Evolutionary conservation across 1,140 invertebrate genomes (phyloP).

Genomic region (Psilanteris sp.): DNA sequence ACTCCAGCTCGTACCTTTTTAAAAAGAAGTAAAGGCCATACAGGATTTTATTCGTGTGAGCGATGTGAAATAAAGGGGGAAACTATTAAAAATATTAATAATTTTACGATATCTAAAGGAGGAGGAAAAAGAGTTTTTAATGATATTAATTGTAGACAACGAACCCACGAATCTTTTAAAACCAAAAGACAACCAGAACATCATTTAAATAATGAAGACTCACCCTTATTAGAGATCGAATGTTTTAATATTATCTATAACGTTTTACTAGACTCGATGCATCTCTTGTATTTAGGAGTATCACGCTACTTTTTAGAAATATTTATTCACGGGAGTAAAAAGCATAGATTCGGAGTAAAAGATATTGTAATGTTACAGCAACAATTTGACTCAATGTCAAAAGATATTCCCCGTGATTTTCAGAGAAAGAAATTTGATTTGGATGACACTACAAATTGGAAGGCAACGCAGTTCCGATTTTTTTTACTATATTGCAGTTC

Average conservation of each 20-base stretch:
- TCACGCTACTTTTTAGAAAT: background rate
- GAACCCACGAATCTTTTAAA: conserved; percentile 37
- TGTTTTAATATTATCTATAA: conserved; percentile 6
- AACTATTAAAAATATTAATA: conserved; percentile 15
- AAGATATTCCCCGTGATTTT: background rate
- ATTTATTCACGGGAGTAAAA: background rate
- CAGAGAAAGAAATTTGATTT: background rate
- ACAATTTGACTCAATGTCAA: background rate
- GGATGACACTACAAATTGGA: background rate
- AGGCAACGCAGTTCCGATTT: conserved; percentile 13
- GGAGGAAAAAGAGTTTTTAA: no score
- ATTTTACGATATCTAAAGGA: no score
- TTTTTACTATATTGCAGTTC: conserved; percentile 13
- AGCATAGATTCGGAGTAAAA: background rate
- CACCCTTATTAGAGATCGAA: conserved; percentile 16
- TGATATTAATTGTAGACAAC: conserved; percentile 1
- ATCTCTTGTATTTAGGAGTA: conserved; percentile 9
- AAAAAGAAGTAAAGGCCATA: conserved; percentile 51
- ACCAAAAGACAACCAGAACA: conserved; percentile 27
- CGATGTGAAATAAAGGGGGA: conserved; percentile 41
- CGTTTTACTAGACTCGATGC: conserved; percentile 25
- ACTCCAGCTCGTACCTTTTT: conserved; percentile 53
- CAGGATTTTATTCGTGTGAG: conserved; percentile 49
- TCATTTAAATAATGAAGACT: conserved; percentile 15
- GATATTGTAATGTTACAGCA: background rate